These are phyloP conservation scores for Channa striata DNA, from an alignment of 2,797 vertebrate species.

Conservation along the genomic window DNA sequence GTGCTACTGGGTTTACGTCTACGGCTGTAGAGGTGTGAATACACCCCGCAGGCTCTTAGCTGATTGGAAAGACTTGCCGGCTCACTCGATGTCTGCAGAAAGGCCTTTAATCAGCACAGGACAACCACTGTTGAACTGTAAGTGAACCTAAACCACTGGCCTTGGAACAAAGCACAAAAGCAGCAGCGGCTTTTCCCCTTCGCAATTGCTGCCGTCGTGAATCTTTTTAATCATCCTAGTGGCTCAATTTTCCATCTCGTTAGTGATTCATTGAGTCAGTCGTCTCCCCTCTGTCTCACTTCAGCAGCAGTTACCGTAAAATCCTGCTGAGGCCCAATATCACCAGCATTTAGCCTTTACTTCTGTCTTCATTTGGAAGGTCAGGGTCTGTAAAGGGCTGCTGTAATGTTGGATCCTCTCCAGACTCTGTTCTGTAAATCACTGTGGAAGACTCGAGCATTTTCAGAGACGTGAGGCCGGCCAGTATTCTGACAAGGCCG, in stretches of 20 bases:
- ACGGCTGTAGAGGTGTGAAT: neutral
- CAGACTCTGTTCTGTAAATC: conserved; percentile 52
- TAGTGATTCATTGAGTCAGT: conserved; percentile 20
- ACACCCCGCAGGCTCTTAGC: conserved; percentile 29
- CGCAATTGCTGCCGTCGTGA: conserved; percentile 5
- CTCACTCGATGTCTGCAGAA: conserved; percentile 8
- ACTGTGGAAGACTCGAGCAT: conserved; percentile 13
- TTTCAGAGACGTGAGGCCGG: conserved; percentile 44
- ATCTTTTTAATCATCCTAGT: conserved; percentile 41
- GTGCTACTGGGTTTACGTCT: conserved; percentile 1
- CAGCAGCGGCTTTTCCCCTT: conserved; percentile 17
- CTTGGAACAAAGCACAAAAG: conserved; percentile 30
- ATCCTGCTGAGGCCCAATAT: conserved; percentile 22
- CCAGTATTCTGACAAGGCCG: conserved; percentile 38
- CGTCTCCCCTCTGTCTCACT: conserved; percentile 3
- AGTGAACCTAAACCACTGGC: conserved; percentile 43
- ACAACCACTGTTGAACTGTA: conserved; percentile 45
- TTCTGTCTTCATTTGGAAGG: conserved; percentile 45
- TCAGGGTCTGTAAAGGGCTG: conserved; percentile 39
- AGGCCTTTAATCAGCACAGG: conserved; percentile 40
- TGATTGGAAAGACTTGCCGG: conserved; percentile 30
- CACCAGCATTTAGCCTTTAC: conserved; percentile 31
- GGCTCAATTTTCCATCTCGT: conserved; percentile 26
- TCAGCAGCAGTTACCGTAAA: conserved; percentile 21
- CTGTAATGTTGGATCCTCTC: conserved; percentile 30